Percentiles rank a stretch among this genome's conserved stretches.
Conservation (phyloP, 1,140 invertebrate species). For the Drosophila sproati region DNA sequence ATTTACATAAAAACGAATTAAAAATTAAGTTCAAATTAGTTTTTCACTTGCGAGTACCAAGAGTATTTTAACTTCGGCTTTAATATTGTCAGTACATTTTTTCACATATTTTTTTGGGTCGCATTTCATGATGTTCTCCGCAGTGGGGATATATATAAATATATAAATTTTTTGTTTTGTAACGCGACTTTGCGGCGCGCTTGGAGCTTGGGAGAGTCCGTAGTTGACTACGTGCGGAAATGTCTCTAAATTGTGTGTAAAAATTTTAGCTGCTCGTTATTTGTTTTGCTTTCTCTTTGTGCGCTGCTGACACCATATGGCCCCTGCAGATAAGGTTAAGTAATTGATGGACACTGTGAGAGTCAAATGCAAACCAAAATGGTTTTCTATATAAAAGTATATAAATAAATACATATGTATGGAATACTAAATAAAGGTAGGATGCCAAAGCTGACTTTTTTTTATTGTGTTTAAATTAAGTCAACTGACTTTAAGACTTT, state of each 20-base stretch:
- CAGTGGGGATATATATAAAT: conserved; percentile 49
- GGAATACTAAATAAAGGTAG: not conserved
- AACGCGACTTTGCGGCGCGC: conserved; percentile 49
- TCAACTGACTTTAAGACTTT: not conserved
- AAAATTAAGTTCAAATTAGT: too few species aligned
- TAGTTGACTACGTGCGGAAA: conserved; percentile 70
- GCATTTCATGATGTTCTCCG: conserved; percentile 62
- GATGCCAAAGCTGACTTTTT: not conserved
- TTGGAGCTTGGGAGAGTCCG: conserved; percentile 48
- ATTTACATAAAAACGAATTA: too few species aligned
- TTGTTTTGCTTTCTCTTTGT: conserved; percentile 48
- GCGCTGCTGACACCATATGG: conserved; percentile 69
- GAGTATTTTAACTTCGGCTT: conserved; percentile 16
- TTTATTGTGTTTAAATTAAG: not conserved
- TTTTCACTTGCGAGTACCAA: not conserved
- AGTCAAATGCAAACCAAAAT: conserved; percentile 43
- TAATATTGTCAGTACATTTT: not conserved
- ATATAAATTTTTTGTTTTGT: conserved; percentile 41
- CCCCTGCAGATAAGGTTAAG: conserved; percentile 69
- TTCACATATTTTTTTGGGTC: conserved; percentile 25
- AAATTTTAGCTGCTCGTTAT: conserved; percentile 70
- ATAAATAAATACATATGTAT: conserved; percentile 12
- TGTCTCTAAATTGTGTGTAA: conserved; percentile 81
- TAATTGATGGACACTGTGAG: conserved; percentile 71
- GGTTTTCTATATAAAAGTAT: conserved; percentile 18